Base-by-base conservation (phyloP, 2,888 invertebrate species). In the Eulithis testata region DNA sequence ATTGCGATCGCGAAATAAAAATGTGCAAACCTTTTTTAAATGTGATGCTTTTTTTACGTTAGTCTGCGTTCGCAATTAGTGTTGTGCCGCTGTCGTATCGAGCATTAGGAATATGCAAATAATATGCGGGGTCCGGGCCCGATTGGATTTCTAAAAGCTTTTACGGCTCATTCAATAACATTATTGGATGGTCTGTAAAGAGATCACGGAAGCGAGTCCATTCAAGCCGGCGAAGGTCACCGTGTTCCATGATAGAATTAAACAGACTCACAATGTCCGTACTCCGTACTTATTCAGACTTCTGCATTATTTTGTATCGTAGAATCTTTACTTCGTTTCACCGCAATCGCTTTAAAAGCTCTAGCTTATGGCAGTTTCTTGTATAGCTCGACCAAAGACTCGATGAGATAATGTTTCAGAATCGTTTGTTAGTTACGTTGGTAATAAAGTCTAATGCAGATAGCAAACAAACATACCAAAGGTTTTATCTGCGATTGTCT, bases 31-130 rank as follows among this genome's bases (percentile, higher is more conserved):
- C 86, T 89, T 91, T 91, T 92, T 91, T 90, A 86, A 87, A 90
- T 91, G 91, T 89, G 88, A 90, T 91, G 89, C 87, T 90, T 90
- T 91, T 87, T 91, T 92, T 92, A 85, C 87, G 88, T 89, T 90
- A 89, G 93, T 93, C 91, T 91, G 91, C 91, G 91, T 91, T 91
- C 82, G 88, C 91, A 92, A 93, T 93, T 93, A 92, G 93, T 90
- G 90, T 87, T 91, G 90, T 89, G 90, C 85, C 88, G 87, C 82
- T 85, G 88, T 87, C 88, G 75, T 69, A 70, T 84, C 83, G 88
- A 84, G 84, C 78, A 85, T 88, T 86, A 86, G 85, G 85, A 83
- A 83, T 86, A 90, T 90, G 90, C 86, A 89, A 89, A 91, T 90
- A 82, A 82, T 81, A 80, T 73, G 73, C 70, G 71, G 73, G 72